Percentiles rank a stretch among this genome's conserved stretches.
These are phyloP conservation scores for Nemotelus nigrinus DNA, from an alignment of 2,888 invertebrate species.

Conservation along the genomic window DNA sequence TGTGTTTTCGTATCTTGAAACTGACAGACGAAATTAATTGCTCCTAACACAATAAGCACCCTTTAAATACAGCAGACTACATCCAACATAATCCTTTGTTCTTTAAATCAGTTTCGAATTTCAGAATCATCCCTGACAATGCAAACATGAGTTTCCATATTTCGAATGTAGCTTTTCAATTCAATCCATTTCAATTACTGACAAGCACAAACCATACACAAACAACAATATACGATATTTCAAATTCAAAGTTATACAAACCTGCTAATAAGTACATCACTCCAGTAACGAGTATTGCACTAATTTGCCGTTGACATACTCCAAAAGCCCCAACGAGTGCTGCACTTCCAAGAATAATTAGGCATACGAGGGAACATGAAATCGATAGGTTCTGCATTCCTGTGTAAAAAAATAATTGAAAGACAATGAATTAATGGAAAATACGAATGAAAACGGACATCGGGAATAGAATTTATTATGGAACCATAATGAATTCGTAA, in stretches of 20 bases:
- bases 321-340: constrained; percentile 90
- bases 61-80: too few relatives aligned
- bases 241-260: constrained; percentile 60
- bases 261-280: constrained; percentile 94
- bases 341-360: constrained; percentile 88
- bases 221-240: not conserved
- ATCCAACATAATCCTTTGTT: too few relatives aligned
- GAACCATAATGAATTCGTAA: too few relatives aligned
- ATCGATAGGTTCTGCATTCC: constrained; percentile 97
- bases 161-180: not conserved
- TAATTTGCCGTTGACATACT: constrained; percentile 89
- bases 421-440: not conserved
- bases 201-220: not conserved
- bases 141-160: too few relatives aligned
- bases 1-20: too few relatives aligned
- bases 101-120: too few relatives aligned
- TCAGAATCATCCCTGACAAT: too few relatives aligned
- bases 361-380: constrained; percentile 91
- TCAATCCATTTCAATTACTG: not conserved
- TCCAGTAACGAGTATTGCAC: constrained; percentile 91
- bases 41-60: too few relatives aligned
- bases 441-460: too few relatives aligned
- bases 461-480: too few relatives aligned
- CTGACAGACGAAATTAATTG: too few relatives aligned
- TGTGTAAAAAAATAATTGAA: constrained; percentile 59